Percentiles rank a stretch among this genome's conserved stretches.
Evolutionary conservation across 2,113 vertebrate species (phyloP).

Genomic region (Strix uralensis): DNA sequence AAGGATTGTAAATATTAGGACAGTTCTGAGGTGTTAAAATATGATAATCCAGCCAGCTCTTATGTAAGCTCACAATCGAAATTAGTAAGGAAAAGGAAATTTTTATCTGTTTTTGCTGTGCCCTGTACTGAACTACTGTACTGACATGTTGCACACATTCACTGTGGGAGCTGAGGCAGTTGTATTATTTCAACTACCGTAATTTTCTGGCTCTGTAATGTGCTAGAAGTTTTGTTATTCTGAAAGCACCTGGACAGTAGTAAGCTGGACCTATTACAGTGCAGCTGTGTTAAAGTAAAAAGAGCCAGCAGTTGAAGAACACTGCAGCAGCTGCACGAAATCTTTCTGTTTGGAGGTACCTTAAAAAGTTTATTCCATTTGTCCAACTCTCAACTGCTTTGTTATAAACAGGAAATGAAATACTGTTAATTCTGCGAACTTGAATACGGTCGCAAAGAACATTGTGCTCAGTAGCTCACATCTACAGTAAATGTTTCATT

Average conservation of each 20-base stretch:
- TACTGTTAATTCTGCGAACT: slow-evolving; percentile 18
- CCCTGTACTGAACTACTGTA: neutral
- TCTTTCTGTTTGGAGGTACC: neutral
- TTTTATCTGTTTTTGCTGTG: neutral
- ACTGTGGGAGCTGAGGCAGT: neutral
- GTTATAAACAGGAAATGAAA: slow-evolving; percentile 43
- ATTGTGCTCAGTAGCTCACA: slow-evolving; percentile 26
- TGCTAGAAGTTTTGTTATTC: neutral
- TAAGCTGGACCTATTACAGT: neutral
- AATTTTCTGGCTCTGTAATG: neutral
- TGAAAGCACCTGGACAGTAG: neutral
- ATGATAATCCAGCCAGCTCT: neutral
- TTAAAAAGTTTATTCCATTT: slow-evolving; percentile 10
- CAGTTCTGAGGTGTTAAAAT: neutral
- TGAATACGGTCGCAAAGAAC: slow-evolving; percentile 22
- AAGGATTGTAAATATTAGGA: neutral
- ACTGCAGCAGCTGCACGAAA: neutral
- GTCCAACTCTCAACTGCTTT: neutral
- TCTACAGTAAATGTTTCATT: neutral
- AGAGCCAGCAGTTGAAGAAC: neutral
- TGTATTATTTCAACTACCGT: neutral
- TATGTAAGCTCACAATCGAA: neutral
- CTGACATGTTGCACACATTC: neutral
- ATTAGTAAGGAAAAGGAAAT: neutral
- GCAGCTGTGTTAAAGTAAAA: slow-evolving; percentile 2